phyloP scores from a whole-genome alignment of 2,797 vertebrate genomes.

The Platalea minor region DNA sequence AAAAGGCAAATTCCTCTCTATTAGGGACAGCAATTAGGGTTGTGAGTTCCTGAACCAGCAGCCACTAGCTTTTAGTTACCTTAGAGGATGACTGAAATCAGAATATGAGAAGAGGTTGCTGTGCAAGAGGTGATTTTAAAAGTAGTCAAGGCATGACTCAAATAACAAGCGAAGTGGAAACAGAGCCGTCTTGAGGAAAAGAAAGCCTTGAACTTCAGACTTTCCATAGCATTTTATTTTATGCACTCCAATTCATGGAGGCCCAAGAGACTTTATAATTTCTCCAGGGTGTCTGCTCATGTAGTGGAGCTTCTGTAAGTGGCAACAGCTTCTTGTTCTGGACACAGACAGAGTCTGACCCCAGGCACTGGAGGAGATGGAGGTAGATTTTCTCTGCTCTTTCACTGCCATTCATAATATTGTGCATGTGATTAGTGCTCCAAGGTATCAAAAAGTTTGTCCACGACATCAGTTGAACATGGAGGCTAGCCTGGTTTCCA shows the following conservation, averaged over 20 bases:
- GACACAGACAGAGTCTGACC: neutral
- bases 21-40: neutral
- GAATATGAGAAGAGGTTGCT: neutral
- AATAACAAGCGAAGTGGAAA: constrained; percentile 9
- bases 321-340: neutral
- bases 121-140: constrained; percentile 6
- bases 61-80: neutral
- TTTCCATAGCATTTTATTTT: neutral
- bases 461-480: neutral
- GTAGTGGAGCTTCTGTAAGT: neutral
- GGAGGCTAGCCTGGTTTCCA: neutral
- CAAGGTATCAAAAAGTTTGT: neutral
- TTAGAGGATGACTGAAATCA: neutral
- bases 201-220: neutral
- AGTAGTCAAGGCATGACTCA: neutral
- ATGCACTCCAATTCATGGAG: neutral
- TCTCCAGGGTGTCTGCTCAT: neutral
- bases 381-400: neutral
- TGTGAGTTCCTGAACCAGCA: neutral
- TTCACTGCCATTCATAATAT: neutral
- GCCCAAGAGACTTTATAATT: neutral
- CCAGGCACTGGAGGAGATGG: neutral
- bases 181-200: neutral
- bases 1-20: neutral
- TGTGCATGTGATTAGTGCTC: neutral